Evolutionary conservation across 2,888 invertebrate genomes (phyloP).

Genomic region (Mimachlamys varia): DNA sequence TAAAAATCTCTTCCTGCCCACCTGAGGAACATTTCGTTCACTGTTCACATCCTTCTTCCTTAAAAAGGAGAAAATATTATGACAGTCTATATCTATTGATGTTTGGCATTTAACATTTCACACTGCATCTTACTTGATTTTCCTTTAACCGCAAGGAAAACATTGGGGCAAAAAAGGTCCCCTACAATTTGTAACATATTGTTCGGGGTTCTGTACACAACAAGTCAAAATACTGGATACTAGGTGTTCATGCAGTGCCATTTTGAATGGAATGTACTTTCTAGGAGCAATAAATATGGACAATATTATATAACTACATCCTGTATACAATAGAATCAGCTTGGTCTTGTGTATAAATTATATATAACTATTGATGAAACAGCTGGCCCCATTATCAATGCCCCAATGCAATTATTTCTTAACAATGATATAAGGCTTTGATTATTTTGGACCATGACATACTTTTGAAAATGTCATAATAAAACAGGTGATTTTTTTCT

Average conservation of each 20-base stretch:
- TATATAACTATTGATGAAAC: background rate
- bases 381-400: conserved; percentile 19
- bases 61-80: background rate
- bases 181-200: background rate
- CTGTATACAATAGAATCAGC: background rate
- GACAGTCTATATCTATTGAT: background rate
- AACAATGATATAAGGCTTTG: background rate
- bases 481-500: no score
- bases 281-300: background rate
- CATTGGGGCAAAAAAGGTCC: background rate
- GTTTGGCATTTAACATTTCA: conserved; percentile 19
- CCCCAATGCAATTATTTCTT: background rate
- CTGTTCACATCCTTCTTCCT: background rate
- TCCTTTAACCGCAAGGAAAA: background rate
- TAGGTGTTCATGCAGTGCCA: conserved; percentile 23
- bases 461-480: no score
- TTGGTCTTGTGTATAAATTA: background rate
- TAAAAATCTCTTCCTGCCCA: background rate
- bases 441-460: no score
- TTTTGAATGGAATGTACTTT: conserved; percentile 29
- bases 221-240: background rate
- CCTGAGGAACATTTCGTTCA: background rate
- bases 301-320: background rate
- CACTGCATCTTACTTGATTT: background rate
- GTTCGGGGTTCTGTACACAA: background rate